Conservation (phyloP, 1,140 invertebrate species). For the Telenomus remus region DNA sequence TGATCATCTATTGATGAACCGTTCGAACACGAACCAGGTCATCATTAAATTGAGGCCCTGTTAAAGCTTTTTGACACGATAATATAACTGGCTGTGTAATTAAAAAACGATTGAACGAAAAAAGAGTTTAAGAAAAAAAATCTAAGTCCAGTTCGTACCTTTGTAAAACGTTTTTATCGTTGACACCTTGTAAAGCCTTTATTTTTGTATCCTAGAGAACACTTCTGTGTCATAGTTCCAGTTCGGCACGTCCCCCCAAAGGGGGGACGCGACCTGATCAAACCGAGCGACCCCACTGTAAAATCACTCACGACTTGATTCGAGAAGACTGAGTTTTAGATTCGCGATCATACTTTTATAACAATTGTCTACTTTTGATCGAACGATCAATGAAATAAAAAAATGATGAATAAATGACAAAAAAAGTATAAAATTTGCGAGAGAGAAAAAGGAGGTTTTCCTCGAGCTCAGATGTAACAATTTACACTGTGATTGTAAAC, state of each 20-base stretch:
- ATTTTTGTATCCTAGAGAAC: slow-evolving; percentile 64
- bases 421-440: slow-evolving; percentile 9
- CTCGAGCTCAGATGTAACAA: slow-evolving; percentile 45
- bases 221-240: slow-evolving; percentile 46
- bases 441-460: slow-evolving; percentile 25
- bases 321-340: slow-evolving; percentile 64
- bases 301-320: slow-evolving; percentile 54
- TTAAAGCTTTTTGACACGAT: slow-evolving; percentile 20
- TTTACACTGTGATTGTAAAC: slow-evolving; percentile 28
- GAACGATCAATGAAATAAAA: slow-evolving; percentile 13
- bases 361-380: slow-evolving; percentile 48
- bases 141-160: slow-evolving; percentile 57
- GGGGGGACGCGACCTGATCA: slow-evolving; percentile 44
- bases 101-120: slow-evolving; percentile 18
- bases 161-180: slow-evolving; percentile 65
- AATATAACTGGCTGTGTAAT: slow-evolving; percentile 8
- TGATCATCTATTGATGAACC: slow-evolving; percentile 18
- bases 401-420: slow-evolving; percentile 12
- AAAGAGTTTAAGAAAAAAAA: slow-evolving; percentile 1
- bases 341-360: slow-evolving; percentile 55
- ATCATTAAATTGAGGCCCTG: slow-evolving; percentile 23
- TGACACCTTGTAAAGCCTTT: slow-evolving; percentile 65
- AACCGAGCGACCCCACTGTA: slow-evolving; percentile 20
- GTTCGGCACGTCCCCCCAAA: slow-evolving; percentile 45
- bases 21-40: slow-evolving; percentile 17